Conservation (phyloP, 2,888 invertebrate species). For the Thereva unica region DNA sequence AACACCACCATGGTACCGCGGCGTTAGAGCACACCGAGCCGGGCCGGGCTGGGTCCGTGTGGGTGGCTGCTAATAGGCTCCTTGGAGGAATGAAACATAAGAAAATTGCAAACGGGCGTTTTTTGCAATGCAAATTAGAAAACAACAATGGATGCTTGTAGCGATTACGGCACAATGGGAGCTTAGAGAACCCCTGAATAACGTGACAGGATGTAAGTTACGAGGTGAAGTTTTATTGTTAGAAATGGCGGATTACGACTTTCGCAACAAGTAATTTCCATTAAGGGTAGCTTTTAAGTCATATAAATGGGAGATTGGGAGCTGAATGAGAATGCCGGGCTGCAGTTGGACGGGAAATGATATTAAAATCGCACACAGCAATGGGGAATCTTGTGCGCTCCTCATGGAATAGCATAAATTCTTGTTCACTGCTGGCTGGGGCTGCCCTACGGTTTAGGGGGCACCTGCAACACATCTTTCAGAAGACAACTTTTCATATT, state of each 20-base stretch:
- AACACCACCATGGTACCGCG: no score
- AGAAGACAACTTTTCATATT: neutral
- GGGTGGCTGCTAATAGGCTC: slow-evolving; percentile 3
- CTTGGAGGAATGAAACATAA: slow-evolving; percentile 14
- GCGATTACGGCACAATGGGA: slow-evolving; percentile 12
- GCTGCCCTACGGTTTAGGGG: neutral
- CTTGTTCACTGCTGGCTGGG: no score
- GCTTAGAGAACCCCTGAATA: neutral
- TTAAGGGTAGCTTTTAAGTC: slow-evolving; percentile 24
- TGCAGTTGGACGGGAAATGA: slow-evolving; percentile 1
- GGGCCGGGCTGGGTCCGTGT: no score
- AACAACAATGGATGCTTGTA: slow-evolving; percentile 25
- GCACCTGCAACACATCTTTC: neutral
- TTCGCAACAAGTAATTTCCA: slow-evolving; percentile 31
- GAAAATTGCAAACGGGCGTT: slow-evolving; percentile 18
- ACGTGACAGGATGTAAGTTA: slow-evolving; percentile 7
- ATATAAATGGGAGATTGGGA: slow-evolving; percentile 26
- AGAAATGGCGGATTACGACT: slow-evolving; percentile 25
- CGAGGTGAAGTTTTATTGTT: slow-evolving; percentile 30
- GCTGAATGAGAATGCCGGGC: neutral
- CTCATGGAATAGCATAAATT: no score
- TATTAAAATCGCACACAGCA: no score
- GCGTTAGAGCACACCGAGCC: no score
- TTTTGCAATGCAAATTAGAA: slow-evolving; percentile 28
- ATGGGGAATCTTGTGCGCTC: no score